Evolutionary conservation across 1,140 invertebrate species (phyloP), one percentile per base, ranked within the genome.

Genomic region (Eupeodes corollae): DNA sequence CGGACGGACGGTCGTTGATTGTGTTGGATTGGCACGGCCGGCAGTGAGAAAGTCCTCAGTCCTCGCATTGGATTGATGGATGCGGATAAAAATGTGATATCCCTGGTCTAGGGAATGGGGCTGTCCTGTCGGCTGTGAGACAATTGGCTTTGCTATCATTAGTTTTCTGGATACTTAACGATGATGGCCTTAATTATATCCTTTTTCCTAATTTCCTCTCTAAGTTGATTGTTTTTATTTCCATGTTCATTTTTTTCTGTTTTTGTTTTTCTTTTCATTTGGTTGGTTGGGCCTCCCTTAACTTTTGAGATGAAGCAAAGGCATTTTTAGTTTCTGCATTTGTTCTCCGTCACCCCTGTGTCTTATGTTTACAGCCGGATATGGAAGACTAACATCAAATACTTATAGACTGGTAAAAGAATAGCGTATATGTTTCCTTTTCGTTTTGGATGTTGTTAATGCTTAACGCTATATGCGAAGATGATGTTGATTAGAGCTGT

Each of bases 101-200:
- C 21, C 21, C 8, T 26, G 3, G 8, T 8, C 3, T 3, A 8
- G 21, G 8, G 21, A 3, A 8, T 3, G 21, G 21, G 21, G 3
- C 35, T 5, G n/a, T 38, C 16, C 16, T 14, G 10, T 35, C 14
- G 14, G 33, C 12, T 47, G 46, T 32, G 37, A 42, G 56, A 52
- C 55, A 61, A 61, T 61, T 57, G 59, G 53, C 55, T 55, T 50
- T 52, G 56, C 56, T 44, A 57, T 64, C 61, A 64, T 64, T 64
- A 64, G 59, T 57, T 56, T 54, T 56, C 59, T 52, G 49, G 61
- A 52, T 52, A 56, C 57, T 61, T 58, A 62, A 64, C 57, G 56
- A 57, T 64, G 61, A 58, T 60, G 57, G 51, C 57, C 59, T 60
- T 64, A 62, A 64, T 64, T 60, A 64, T 60, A 53, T 46, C 49